Percentiles rank a stretch among this genome's conserved stretches.
These are phyloP conservation scores for Phenganax subtilis DNA, from an alignment of 92 coral and sea anemone genomes.

Conservation along the genomic window DNA sequence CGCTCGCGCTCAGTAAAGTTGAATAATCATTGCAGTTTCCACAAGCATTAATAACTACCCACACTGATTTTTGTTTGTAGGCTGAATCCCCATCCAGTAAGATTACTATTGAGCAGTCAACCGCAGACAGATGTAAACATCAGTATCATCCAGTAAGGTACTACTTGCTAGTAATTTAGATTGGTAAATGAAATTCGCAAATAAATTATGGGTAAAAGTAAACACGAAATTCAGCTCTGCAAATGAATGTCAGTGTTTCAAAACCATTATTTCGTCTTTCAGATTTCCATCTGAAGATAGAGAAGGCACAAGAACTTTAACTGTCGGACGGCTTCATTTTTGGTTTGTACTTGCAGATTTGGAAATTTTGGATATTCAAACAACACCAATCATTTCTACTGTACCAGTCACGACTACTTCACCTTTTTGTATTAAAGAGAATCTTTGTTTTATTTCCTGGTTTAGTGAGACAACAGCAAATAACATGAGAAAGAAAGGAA, in stretches of 20 bases:
- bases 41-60: too few species aligned
- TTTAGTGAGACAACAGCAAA: slow-evolving; percentile 90
- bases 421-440: too few species aligned
- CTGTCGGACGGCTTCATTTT: slow-evolving; percentile 88
- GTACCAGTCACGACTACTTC: too few species aligned
- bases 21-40: too few species aligned
- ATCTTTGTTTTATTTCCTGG: too few species aligned
- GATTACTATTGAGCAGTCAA: slow-evolving; percentile 82
- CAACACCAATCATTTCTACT: too few species aligned
- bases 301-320: slow-evolving; percentile 51
- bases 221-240: too few species aligned
- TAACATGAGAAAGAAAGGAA: slow-evolving; percentile 98
- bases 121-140: slow-evolving; percentile 81
- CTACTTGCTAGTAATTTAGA: slow-evolving; percentile 2
- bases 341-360: slow-evolving; percentile 44
- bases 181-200: not conserved
- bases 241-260: too few species aligned
- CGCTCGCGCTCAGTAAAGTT: too few species aligned
- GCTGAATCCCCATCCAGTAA: slow-evolving; percentile 69
- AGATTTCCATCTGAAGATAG: slow-evolving; percentile 55
- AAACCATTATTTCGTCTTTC: not conserved
- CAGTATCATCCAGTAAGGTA: slow-evolving; percentile 74
- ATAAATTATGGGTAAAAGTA: too few species aligned
- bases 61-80: slow-evolving; percentile 30
- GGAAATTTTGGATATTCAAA: too few species aligned